Evolutionary conservation across 2,113 vertebrate species (phyloP), one percentile per base, ranked within the genome.

Genomic region (Aix galericulata): DNA sequence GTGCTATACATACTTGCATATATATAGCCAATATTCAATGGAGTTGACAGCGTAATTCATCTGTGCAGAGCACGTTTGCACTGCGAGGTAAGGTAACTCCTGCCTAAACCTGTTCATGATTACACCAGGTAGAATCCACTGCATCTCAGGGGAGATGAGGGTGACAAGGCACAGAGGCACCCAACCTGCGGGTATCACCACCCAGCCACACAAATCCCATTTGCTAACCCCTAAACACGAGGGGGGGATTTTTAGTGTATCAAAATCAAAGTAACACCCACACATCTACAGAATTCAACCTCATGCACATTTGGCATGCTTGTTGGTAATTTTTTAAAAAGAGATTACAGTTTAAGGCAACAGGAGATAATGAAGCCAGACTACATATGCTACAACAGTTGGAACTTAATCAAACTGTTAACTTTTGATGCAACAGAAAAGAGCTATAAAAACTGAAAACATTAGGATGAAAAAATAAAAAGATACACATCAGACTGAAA

Each of bases 361-460:
- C 34, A 88, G 71, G 55, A 96, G 71, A 74, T 87, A 94, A 95
- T 71, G 78, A 95, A 95, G 78, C 87, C 85, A 96, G 87, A 80
- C 93, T 94, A 87, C 95, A 95, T 96, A 96, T 93, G 95, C 85
- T 94, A 44, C 50, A 95, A 87, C 95, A 97, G 93, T 89, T 95
- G 96, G 95, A 96, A 89, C 40, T 73, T 66, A 40, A 90, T 81
- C 90, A 83, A 91, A 85, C 84, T 86, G 87, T 80, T 94, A 82
- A 82, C 67, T 96, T 95, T 15, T 46, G 59, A 69, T 80, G 67
- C 42, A 94, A 85, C 82, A 94, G 63, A 76, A 76, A 69, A 95
- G 71, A 92, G 74, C 48, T 89, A 50, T 6, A 92, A 94, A 88
- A 88, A 23, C 17, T 69, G 74, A 76, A 92, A 94, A 55, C 59